Evolutionary conservation across 2,113 vertebrate species (phyloP), one percentile per base, ranked within the genome.

Genomic region (Lophochroa leadbeateri): DNA sequence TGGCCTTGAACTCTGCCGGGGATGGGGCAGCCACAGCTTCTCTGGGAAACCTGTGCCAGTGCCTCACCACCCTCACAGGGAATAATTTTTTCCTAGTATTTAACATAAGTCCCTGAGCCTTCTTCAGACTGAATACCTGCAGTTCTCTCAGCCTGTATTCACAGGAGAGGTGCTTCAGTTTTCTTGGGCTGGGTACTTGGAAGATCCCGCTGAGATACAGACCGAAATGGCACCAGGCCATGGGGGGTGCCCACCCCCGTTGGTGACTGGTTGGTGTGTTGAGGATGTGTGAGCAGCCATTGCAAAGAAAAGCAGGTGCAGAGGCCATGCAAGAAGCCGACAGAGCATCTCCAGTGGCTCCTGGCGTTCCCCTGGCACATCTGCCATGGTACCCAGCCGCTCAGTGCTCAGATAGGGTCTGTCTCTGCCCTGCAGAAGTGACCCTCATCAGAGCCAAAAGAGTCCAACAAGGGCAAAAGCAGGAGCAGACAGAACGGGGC

Each of bases 391-490:
- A 27, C 2, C 15, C 0, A 2, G 4, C 11, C 33, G 13, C n/a
- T 29, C 5, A 1, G 10, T 0, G 27, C 78, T 58, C 1, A 0
- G 25, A 35, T 31, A 2, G 0, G 6, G 3, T 15, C 13, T 55
- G 35, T 5, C 58, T 43, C 33, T 43, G 37, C 41, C 63, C 72
- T 6, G 28, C 8, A 2, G 61, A 69, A 29, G 28, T 52, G 50
- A 29, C 24, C 17, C 53, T 52, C 11, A 4, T 24, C 7, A 1
- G 46, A 13, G 31, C 0, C 18, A 17, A 10, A 68, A 31, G 6
- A 58, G 27, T 0, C 6, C 18, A 52, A 8, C 0, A 1, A 9
- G 4, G 11, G 20, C 12, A 64, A 82, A 70, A 63, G 25, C 31
- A 60, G 77, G 15, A 50, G 43, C 0, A 0, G 43, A 41, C 33